These are phyloP conservation scores for Capitulum mitella DNA, from an alignment of 2,888 invertebrate genomes.

Conservation along the genomic window DNA sequence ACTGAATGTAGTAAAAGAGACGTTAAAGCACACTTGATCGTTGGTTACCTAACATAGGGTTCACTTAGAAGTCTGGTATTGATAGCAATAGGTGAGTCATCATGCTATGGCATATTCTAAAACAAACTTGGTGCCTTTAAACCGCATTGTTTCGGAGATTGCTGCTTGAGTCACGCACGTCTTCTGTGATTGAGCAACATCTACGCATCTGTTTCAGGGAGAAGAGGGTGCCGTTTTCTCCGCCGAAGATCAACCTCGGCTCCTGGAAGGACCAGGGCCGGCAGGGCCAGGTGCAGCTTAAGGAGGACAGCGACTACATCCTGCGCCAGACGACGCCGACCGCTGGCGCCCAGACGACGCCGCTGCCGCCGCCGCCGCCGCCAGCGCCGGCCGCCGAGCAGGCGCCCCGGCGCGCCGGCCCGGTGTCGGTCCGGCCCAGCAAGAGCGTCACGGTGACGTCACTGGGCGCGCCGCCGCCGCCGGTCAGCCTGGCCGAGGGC, in stretches of 20 bases:
- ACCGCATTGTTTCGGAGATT: too few species aligned
- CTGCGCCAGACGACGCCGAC: neutral
- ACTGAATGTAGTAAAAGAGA: too few species aligned
- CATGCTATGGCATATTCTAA: too few species aligned
- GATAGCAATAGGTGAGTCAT: too few species aligned
- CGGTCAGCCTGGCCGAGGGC: neutral
- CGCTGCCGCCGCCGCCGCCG: too few species aligned
- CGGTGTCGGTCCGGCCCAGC: neutral
- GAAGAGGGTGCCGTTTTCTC: neutral
- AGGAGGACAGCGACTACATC: constrained; percentile 18
- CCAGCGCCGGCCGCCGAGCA: neutral
- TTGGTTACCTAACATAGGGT: too few species aligned
- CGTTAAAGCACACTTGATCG: too few species aligned
- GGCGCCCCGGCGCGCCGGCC: neutral
- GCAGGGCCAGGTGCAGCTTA: neutral
- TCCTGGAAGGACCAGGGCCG: constrained; percentile 1
- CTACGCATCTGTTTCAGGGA: neutral
- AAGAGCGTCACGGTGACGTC: constrained; percentile 1
- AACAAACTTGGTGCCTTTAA: too few species aligned
- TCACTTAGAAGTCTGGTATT: too few species aligned
- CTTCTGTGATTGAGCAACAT: too few species aligned
- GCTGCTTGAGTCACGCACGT: too few species aligned
- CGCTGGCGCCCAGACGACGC: neutral
- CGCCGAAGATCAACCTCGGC: neutral
- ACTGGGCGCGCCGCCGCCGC: constrained; percentile 14